These are phyloP conservation scores for Pollenia angustigena DNA, from an alignment of 2,888 invertebrate genomes.

Conservation along the genomic window DNA sequence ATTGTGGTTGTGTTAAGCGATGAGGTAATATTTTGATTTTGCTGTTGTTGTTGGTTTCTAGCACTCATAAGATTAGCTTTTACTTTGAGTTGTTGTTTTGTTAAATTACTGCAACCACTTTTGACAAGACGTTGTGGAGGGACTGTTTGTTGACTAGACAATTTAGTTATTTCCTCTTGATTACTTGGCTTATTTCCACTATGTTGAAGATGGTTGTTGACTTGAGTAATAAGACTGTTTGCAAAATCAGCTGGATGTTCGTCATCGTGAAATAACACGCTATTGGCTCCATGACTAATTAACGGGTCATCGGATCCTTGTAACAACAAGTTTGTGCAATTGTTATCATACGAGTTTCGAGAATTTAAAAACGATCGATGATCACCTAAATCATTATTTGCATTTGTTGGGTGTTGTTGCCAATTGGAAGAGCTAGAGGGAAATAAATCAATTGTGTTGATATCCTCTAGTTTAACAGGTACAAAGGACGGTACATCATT, in stretches of 20 bases:
- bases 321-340: conserved; percentile 79
- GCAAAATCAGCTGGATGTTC: conserved; percentile 79
- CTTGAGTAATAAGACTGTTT: conserved; percentile 75
- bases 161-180: conserved; percentile 13
- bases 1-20: not conserved
- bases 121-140: conserved; percentile 46
- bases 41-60: conserved; percentile 62
- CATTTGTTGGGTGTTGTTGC: conserved; percentile 75
- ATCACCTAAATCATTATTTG: conserved; percentile 74
- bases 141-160: not conserved
- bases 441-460: conserved; percentile 72
- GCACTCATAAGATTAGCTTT: conserved; percentile 80
- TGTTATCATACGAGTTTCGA: conserved; percentile 68
- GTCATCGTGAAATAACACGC: conserved; percentile 81
- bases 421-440: conserved; percentile 74
- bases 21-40: conserved; percentile 35
- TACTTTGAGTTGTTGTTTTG: conserved; percentile 81
- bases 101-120: conserved; percentile 78
- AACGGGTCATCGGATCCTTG: conserved; percentile 84
- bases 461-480: conserved; percentile 77
- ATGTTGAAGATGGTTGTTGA: conserved; percentile 39
- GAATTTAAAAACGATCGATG: conserved; percentile 61
- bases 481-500: conserved; percentile 47
- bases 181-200: conserved; percentile 24
- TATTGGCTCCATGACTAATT: conserved; percentile 83